phyloP scores from a whole-genome alignment of 2,113 vertebrate genomes.

The Megaleporinus macrocephalus region DNA sequence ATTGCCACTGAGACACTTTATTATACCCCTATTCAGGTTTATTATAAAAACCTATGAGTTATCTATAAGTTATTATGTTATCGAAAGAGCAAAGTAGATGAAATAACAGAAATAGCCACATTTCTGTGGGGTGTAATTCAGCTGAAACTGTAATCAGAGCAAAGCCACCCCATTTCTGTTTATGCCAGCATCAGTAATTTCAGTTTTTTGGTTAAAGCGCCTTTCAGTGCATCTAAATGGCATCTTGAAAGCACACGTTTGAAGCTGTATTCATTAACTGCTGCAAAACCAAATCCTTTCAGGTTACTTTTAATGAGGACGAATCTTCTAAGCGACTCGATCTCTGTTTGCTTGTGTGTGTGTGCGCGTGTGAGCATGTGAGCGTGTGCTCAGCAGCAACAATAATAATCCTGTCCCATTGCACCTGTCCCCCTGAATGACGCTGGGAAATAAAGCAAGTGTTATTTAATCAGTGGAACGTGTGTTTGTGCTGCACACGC shows the following conservation, averaged over 20 bases:
- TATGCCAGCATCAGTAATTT: not conserved
- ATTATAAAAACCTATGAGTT: no score
- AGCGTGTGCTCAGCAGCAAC: not conserved
- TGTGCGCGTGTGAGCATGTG: conserved; percentile 1
- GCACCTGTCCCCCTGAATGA: conserved; percentile 1
- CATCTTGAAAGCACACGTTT: not conserved
- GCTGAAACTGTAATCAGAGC: not conserved
- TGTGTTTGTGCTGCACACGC: not conserved
- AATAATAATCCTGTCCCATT: conserved; percentile 8
- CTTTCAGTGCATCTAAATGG: not conserved
- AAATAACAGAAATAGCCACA: no score
- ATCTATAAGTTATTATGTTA: no score
- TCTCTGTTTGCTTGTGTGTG: conserved; percentile 13
- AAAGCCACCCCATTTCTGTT: not conserved
- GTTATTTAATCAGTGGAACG: conserved; percentile 14
- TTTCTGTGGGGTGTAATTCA: not conserved
- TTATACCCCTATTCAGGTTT: no score
- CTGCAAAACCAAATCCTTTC: conserved; percentile 6
- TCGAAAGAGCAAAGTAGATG: no score
- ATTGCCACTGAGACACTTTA: no score
- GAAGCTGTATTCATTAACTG: conserved; percentile 17
- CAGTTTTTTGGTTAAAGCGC: not conserved
- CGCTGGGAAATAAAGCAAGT: not conserved
- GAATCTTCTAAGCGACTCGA: conserved; percentile 4
- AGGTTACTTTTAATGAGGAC: conserved; percentile 30